phyloP scores from a whole-genome alignment of 2,888 invertebrate species.

The Poecilobothrus nobilitatus region DNA sequence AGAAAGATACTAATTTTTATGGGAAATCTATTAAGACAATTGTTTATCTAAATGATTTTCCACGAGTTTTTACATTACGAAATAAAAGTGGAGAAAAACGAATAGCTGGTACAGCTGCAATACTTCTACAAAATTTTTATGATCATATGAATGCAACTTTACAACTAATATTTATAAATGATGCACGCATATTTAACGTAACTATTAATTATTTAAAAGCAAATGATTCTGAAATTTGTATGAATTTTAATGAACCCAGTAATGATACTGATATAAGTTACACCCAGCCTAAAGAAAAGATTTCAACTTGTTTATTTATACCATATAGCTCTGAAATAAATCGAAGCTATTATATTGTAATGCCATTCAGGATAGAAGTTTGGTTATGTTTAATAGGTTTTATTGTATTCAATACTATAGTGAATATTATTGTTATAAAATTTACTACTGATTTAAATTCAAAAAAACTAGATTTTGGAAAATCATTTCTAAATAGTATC shows the following conservation, averaged over 20 bases:
- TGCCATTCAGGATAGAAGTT: background rate
- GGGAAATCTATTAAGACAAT: background rate
- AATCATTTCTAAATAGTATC: background rate
- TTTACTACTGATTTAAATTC: background rate
- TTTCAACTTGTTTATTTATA: background rate
- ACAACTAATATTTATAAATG: background rate
- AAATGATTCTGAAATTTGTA: background rate
- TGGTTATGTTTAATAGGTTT: background rate
- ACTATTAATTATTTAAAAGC: background rate
- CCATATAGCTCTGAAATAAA: constrained; percentile 6
- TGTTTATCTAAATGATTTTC: background rate
- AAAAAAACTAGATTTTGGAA: background rate
- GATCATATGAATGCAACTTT: background rate
- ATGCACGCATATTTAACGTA: background rate
- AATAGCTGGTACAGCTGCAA: background rate
- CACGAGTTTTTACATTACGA: background rate
- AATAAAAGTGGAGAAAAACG: background rate
- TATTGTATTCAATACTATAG: background rate
- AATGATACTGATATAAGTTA: background rate
- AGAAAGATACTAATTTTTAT: background rate
- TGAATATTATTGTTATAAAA: background rate
- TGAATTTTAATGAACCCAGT: background rate
- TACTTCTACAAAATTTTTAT: background rate
- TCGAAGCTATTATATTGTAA: background rate
- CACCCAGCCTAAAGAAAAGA: background rate